phyloP scores from a whole-genome alignment of 2,113 vertebrate genomes.

The Meles meles region DNA sequence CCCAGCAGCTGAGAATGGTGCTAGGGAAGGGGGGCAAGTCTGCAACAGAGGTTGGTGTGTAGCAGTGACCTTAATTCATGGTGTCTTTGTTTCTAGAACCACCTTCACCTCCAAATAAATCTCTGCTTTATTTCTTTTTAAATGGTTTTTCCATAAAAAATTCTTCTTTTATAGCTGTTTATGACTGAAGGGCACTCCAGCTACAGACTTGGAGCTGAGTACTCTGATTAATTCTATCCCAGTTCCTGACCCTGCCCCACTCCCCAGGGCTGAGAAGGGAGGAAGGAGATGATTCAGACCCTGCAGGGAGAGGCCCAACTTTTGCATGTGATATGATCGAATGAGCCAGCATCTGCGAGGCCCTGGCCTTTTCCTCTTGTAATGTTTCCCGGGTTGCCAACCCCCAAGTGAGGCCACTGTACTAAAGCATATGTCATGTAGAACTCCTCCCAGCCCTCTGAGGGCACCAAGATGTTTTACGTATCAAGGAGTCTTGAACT shows the following conservation, averaged over 20 bases:
- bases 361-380: not conserved
- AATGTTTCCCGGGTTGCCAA: not conserved
- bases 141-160: constrained; percentile 45
- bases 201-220: not conserved
- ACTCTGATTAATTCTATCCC: not conserved
- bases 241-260: not conserved
- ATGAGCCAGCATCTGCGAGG: not conserved
- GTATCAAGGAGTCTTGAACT: not conserved
- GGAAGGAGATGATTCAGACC: not conserved
- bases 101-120: constrained; percentile 7
- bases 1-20: not conserved
- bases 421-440: not conserved
- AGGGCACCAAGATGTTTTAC: not conserved
- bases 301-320: not conserved
- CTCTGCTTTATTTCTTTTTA: constrained; percentile 3
- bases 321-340: not conserved
- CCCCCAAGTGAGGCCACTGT: no score
- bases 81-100: constrained; percentile 8
- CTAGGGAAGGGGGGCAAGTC: not conserved
- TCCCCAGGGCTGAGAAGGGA: not conserved
- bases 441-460: not conserved
- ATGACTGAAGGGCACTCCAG: not conserved
- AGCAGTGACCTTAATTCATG: not conserved
- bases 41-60: not conserved
- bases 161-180: constrained; percentile 9